A percentile compares a stretch with the other conserved stretches of the same genome.
Conservation (phyloP, 2,888 invertebrate species). For the Ctenicera cuprea region DNA sequence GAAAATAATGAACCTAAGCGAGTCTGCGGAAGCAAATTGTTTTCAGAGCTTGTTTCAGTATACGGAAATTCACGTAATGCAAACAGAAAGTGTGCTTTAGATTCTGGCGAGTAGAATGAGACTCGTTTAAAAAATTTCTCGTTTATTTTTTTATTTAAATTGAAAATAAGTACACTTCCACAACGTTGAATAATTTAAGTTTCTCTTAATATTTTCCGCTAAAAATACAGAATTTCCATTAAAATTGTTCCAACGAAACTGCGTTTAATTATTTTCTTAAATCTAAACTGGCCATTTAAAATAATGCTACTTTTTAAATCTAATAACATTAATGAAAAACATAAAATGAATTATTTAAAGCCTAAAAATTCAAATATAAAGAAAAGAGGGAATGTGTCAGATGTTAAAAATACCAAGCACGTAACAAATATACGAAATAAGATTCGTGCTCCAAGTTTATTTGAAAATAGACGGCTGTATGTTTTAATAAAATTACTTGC, state of each 20-base stretch:
- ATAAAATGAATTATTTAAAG: background rate
- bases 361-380: slow-evolving; percentile 2
- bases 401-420: slow-evolving; percentile 22
- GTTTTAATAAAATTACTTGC: background rate
- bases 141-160: slow-evolving; percentile 11
- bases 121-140: background rate
- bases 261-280: too few relatives aligned
- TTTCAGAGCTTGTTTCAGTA: background rate
- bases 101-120: background rate
- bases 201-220: background rate
- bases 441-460: slow-evolving; percentile 14
- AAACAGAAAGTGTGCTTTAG: slow-evolving; percentile 2
- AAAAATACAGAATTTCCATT: too few relatives aligned
- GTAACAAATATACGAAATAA: slow-evolving; percentile 28
- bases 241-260: too few relatives aligned
- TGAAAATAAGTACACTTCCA: background rate
- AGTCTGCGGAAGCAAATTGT: slow-evolving; percentile 17
- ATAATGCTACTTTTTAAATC: too few relatives aligned
- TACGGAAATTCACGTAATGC: slow-evolving; percentile 10
- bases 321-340: too few relatives aligned
- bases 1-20: slow-evolving; percentile 20
- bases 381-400: background rate
- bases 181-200: background rate
- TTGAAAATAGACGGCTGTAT: slow-evolving; percentile 4
- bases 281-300: too few relatives aligned